Base-by-base conservation (phyloP, 2,888 invertebrate genomes). In the Entomobrya multifasciata region DNA sequence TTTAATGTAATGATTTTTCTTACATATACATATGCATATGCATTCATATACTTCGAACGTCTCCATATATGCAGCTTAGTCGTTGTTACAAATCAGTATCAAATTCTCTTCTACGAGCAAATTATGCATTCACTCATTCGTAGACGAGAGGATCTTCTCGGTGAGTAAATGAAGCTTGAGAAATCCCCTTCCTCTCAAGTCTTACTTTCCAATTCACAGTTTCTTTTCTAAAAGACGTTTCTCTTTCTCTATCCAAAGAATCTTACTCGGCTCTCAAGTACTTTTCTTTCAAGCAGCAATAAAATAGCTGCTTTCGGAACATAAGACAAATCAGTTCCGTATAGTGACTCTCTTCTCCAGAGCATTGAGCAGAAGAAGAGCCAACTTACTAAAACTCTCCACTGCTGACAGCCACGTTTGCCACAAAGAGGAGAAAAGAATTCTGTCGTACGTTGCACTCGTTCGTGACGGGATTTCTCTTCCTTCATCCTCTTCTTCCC, bases 131-230 rank as follows among this genome's bases (percentile, higher is more conserved):
- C 49, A 27, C 25, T 74, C 74, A 74, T 30, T 52, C 44, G 52
- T 60, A 55, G 25, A 74, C 13, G 77, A 82, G 30, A 76, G 47
- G 60, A 57, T 47, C 67, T 74, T 17, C 36, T 36, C 44, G n/a
- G 5, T 52, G 67, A 77, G 67, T 84, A 84, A 84, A 84, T 84
- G 84, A 76, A 84, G 77, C 84, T 67, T 67, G 74, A 65, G 65
- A 83, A 83, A 77, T 77, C 57, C 52, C 76, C n/a, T 27, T 70
- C 47, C 57, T 65, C n/a, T 60, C 52, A 27, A 15, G 8, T 49
- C 20, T 36, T 27, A 49, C 52, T 44, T 78, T 62, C 30, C 27
- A 78, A 65, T 20, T 62, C 25, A 36, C 4, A 76, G 41, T 62
- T 44, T 47, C 44, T 11, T 30, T 30, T 60, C 20, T 72, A 17